Conservation (phyloP, 2,888 invertebrate genomes). For the Rhopalosiphum nymphaeae region DNA sequence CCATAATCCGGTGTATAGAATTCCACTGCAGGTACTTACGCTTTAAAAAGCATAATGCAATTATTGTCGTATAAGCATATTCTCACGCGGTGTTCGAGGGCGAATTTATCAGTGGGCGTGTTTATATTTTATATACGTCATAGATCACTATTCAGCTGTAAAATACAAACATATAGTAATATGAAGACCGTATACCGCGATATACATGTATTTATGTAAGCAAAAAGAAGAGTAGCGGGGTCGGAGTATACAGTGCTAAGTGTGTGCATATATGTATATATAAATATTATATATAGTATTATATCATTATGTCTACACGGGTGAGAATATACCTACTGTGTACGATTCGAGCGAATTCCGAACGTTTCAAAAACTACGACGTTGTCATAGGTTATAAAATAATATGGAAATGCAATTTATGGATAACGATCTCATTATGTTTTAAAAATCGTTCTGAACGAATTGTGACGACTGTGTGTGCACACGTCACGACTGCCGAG, state of each 20-base stretch:
- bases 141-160: background rate
- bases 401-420: background rate
- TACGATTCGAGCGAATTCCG: slow-evolving; percentile 6
- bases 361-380: background rate
- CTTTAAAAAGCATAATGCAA: background rate
- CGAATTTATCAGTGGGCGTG: background rate
- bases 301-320: background rate
- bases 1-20: background rate
- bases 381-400: slow-evolving; percentile 37
- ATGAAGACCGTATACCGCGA: background rate
- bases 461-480: background rate
- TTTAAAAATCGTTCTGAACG: background rate
- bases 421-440: background rate
- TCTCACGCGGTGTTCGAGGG: background rate
- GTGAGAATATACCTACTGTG: background rate
- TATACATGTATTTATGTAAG: background rate
- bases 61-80: background rate
- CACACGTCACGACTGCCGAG: background rate
- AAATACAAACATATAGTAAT: background rate
- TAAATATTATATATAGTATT: background rate
- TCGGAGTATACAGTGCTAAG: background rate
- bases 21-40: background rate
- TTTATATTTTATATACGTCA: background rate
- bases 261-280: background rate
- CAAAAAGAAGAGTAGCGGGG: background rate